Conservation (phyloP, 1,140 invertebrate species). For the Bombus waltoni region DNA sequence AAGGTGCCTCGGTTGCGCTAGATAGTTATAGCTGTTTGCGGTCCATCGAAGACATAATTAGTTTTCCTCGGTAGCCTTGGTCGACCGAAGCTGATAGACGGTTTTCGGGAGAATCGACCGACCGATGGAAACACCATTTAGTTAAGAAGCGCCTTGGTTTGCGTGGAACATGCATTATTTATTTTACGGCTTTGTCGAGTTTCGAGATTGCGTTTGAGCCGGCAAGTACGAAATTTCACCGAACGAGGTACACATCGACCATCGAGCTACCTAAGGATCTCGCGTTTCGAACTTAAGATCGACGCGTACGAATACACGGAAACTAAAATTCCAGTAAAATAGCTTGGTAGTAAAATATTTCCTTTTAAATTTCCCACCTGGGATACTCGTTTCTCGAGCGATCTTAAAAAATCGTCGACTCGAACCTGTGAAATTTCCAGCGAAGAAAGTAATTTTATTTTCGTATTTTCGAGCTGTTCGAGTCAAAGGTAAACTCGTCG, state of each 20-base stretch:
- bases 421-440: neutral
- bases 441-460: neutral
- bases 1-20: conserved; percentile 51
- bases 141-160: conserved; percentile 44
- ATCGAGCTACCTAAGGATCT: neutral
- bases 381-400: too few relatives aligned
- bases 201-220: conserved; percentile 64
- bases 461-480: too few relatives aligned
- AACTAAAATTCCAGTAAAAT: neutral
- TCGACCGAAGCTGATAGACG: conserved; percentile 62
- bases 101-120: conserved; percentile 55
- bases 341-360: too few relatives aligned
- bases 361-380: too few relatives aligned
- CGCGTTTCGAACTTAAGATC: neutral
- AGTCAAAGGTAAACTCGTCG: neutral
- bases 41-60: conserved; percentile 74
- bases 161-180: conserved; percentile 30
- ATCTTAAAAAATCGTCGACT: too few relatives aligned
- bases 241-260: neutral
- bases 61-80: conserved; percentile 68
- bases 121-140: conserved; percentile 56
- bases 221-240: conserved; percentile 56
- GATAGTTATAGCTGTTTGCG: conserved; percentile 72
- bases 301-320: neutral
- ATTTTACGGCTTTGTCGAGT: conserved; percentile 70